Percentiles rank a stretch among this genome's conserved stretches.
Conservation (phyloP, 2,888 invertebrate genomes). For the Dusona sp. region DNA sequence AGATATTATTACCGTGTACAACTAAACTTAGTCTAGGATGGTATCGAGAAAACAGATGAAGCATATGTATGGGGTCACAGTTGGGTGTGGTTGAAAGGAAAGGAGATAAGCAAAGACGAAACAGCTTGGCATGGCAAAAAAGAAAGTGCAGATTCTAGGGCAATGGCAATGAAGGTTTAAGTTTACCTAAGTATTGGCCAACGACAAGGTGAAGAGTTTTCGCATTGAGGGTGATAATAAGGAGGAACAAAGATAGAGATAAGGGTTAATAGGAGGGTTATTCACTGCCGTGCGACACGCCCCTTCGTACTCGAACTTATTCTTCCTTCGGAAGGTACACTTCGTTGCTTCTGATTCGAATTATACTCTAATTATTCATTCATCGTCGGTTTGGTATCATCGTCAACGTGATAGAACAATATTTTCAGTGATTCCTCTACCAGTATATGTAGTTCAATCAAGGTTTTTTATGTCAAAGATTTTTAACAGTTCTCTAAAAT, state of each 20-base stretch:
- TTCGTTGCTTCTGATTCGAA: slow-evolving; percentile 67
- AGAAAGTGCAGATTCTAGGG: slow-evolving; percentile 7
- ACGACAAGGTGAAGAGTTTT: slow-evolving; percentile 39
- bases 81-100: neutral
- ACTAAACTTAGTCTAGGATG: no score
- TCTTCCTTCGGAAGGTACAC: slow-evolving; percentile 36
- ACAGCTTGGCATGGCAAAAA: neutral
- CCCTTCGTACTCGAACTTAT: neutral
- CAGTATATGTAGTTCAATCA: neutral
- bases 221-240: slow-evolving; percentile 19
- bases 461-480: neutral
- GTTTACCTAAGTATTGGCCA: slow-evolving; percentile 20
- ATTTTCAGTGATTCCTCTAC: neutral
- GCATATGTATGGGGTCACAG: no score
- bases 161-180: neutral
- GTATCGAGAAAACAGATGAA: no score
- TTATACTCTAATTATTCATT: slow-evolving; percentile 69
- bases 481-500: neutral
- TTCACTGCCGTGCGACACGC: neutral
- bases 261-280: slow-evolving; percentile 46
- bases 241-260: slow-evolving; percentile 20
- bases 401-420: slow-evolving; percentile 18
- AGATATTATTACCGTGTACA: no score
- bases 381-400: slow-evolving; percentile 58
- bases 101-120: slow-evolving; percentile 37